Evolutionary conservation across 2,797 vertebrate genomes (phyloP), one percentile per base, ranked within the genome.

Genomic region (Echiichthys vipera): DNA sequence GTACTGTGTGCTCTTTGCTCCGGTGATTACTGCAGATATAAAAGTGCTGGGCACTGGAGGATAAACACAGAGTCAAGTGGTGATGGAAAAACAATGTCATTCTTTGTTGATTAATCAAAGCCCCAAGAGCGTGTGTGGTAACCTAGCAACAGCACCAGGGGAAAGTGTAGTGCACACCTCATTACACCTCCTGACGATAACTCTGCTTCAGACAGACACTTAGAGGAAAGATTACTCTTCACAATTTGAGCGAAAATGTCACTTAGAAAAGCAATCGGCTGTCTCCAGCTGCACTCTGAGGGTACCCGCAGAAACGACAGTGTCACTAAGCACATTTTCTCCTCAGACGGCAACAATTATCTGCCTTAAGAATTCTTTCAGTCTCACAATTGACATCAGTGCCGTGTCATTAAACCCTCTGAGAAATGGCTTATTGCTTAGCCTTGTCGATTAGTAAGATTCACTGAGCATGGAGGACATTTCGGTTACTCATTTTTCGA

Each of bases 61-160:
- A 70, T 77, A 80, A 80, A 83, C 69, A 63, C 53, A 0, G n/a
- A 61, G 65, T 75, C 30, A 51, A 84, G 29, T 64, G 40, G 77
- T 62, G 59, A 68, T 45, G 61, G 61, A 74, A 85, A 73, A 84
- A 84, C 79, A 83, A 76, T 72, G 43, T 70, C 3, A 65, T 83
- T 75, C 83, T 74, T 65, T 67, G 81, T 83, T 88, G 71, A 85
- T 89, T 89, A 75, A 80, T 43, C 80, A 55, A 63, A 79, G 65
- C 62, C 75, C 74, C 71, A 11, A 49, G 69, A 76, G 86, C 22
- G 27, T 40, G 75, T 61, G 59, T 20, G n/a, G 74, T 86, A 91
- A 90, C 85, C 43, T 89, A 85, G 85, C 86, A 93, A 91, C 90
- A 65, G 71, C 67, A 77, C 78, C 65, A 71, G 63, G 59, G 58